phyloP scores from a whole-genome alignment of 2,888 invertebrate species.

The Hirtodrosophila duncani region DNA sequence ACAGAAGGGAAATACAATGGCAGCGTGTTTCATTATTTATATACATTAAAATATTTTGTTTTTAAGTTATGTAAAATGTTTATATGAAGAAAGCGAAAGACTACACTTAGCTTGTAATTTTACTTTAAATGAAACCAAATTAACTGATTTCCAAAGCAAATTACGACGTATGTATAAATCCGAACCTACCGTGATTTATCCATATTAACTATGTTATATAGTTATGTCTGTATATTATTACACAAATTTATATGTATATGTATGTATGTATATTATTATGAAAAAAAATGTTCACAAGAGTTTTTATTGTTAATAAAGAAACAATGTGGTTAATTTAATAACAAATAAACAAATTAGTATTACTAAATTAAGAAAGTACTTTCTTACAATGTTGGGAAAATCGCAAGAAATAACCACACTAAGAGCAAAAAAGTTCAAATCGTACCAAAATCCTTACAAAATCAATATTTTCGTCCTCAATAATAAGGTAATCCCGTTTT shows the following conservation, averaged over 20 bases:
- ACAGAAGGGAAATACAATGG: slow-evolving; percentile 25
- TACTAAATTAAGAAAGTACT: slow-evolving; percentile 10
- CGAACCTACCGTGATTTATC: no score
- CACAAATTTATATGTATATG: slow-evolving; percentile 28
- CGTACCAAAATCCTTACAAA: no score
- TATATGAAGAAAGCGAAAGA: slow-evolving; percentile 53
- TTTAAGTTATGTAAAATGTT: no score
- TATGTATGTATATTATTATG: slow-evolving; percentile 22
- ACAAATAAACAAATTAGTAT: slow-evolving; percentile 21
- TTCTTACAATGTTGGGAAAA: not conserved
- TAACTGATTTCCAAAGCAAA: slow-evolving; percentile 11
- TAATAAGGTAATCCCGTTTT: no score
- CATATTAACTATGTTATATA: slow-evolving; percentile 15
- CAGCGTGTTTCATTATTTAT: slow-evolving; percentile 39
- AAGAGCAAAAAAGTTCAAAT: no score
- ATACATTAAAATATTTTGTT: slow-evolving; percentile 17
- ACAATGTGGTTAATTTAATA: slow-evolving; percentile 26
- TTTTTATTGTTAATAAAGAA: slow-evolving; percentile 46
- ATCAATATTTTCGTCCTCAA: no score
- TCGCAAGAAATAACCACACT: no score
- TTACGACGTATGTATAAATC: not conserved
- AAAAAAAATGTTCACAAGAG: slow-evolving; percentile 32
- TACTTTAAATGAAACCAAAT: slow-evolving; percentile 29
- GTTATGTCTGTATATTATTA: no score
- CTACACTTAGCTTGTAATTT: slow-evolving; percentile 41